These are phyloP conservation scores for Pammene aurita DNA, from an alignment of 2,888 invertebrate genomes.

Conservation along the genomic window DNA sequence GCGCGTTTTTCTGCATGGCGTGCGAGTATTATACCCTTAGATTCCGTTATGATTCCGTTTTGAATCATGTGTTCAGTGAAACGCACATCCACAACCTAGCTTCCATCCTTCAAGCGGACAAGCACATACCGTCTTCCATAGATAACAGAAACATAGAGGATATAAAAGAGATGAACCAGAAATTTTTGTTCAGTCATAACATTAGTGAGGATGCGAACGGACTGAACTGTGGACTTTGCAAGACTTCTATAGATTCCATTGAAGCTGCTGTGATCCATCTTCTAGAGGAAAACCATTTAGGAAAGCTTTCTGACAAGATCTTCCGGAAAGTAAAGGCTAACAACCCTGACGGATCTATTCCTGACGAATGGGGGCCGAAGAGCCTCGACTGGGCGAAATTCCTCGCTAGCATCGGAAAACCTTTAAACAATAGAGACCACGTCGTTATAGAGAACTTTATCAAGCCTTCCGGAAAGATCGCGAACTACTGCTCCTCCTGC, in stretches of 20 bases:
- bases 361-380: conserved; percentile 78
- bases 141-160: conserved; percentile 63
- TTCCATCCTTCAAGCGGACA: conserved; percentile 69
- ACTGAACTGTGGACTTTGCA: conserved; percentile 66
- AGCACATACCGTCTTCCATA: conserved; percentile 64
- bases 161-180: conserved; percentile 70
- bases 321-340: conserved; percentile 65
- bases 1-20: conserved; percentile 77
- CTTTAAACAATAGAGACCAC: conserved; percentile 69
- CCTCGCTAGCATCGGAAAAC: conserved; percentile 73
- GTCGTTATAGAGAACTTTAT: conserved; percentile 78
- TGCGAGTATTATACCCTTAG: conserved; percentile 78
- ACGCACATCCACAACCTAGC: conserved; percentile 74
- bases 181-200: conserved; percentile 66
- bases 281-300: conserved; percentile 73
- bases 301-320: conserved; percentile 69
- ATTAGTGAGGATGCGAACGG: conserved; percentile 55
- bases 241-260: conserved; percentile 55
- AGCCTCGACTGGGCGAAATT: conserved; percentile 77
- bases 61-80: conserved; percentile 77
- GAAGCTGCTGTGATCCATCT: conserved; percentile 70
- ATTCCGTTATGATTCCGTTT: conserved; percentile 76
- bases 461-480: conserved; percentile 73
- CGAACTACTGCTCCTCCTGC: conserved; percentile 74
- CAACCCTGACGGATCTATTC: conserved; percentile 65